Base-by-base conservation (phyloP, 2,888 invertebrate species). In the Agonopterix alstromeriana region DNA sequence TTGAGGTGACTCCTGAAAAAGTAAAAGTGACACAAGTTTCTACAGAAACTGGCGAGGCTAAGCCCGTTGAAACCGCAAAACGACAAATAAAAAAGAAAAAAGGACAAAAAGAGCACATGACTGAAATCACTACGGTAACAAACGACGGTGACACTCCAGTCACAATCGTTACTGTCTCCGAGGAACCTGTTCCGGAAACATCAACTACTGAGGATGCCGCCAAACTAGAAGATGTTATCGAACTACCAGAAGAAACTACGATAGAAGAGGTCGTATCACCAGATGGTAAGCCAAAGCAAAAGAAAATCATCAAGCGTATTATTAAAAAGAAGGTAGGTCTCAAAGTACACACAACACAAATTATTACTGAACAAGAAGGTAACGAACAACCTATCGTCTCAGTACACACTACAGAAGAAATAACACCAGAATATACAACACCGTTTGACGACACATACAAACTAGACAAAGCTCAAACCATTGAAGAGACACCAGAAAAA, bases 41-140 rank as follows among this genome's bases (percentile, higher is more conserved):
- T 8, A 58, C 60, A 0, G 56, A 60, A 41, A 50, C 48, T 5
- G 61, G 61, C 7, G 54, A 56, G 3, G 12, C 41, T 10, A 74
- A 51, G 2, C 51, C 52, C 1, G 48, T 60, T 7, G 58, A 59
- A 43, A 56, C 57, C 1, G 49, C 55, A 0, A 62, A 59, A 43
- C 53, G 53, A 0, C 42, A 66, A 1, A 65, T 74, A n/a, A 72
- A 66, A 49, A 86, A 82, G 55, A 73, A 72, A 36, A 70, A 74
- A 51, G 76, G 81, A 4, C 68, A 60, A 0, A 61, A 59, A 45
- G 49, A 60, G 60, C 73, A 67, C 71, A 80, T 79, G 54, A 87
- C 67, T 60, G 77, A 72, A 74, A 84, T 82, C 61, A 77, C 75
- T 55, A 76, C 67, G 60, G 59, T 74, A 54, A 72, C 53, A 64